Base-by-base conservation (phyloP, 2,113 vertebrate genomes). In the Heteronetta atricapilla region DNA sequence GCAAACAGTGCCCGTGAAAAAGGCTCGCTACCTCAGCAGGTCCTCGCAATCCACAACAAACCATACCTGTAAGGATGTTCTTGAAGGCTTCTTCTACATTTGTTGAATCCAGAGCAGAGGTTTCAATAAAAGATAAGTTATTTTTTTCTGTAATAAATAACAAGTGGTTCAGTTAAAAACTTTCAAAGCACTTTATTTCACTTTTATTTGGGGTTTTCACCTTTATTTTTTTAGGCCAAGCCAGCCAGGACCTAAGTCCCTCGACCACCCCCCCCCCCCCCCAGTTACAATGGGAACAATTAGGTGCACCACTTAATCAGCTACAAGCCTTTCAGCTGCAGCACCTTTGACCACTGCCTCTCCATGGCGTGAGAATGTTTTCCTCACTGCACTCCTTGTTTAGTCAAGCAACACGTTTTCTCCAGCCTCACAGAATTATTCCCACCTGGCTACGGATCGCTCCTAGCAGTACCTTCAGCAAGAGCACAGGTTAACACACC, bases 1-100 rank as follows among this genome's bases (percentile, higher is more conserved):
- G 38, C 33, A 74, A 82, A 80, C 44, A 0, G 0, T 22, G 55
- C 46, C 63, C 19, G 5, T 34, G 31, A 66, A 72, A 66, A 40
- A 18, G 23, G 46, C 11, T 19, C 8, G 52, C 33, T 60, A 17
- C 40, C 53, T 40, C 72, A 34, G 46, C 15, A 70, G 59, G 15
- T 53, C 20, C 60, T 31, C 76, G 23, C 69, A 68, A 44, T 9
- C 73, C 14, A 0, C 2, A 81, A 34, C 63, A 58, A 42, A 38
- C 80, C 59, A 53, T 98, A 99, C 99, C 99, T 98, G 99, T 98
- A 66, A 99, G 98, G 74, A 99, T 99, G 96, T 99, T 99, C 97
- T 99, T 99, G 97, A 99, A 99, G 11, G 99, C 99, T 97, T 99
- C 99, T 97, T 99, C 99, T 93, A 99, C 99, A 76, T 99, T 99